Evolutionary conservation across 2,888 invertebrate species (phyloP).

Genomic region (Calephelis perditalis): DNA sequence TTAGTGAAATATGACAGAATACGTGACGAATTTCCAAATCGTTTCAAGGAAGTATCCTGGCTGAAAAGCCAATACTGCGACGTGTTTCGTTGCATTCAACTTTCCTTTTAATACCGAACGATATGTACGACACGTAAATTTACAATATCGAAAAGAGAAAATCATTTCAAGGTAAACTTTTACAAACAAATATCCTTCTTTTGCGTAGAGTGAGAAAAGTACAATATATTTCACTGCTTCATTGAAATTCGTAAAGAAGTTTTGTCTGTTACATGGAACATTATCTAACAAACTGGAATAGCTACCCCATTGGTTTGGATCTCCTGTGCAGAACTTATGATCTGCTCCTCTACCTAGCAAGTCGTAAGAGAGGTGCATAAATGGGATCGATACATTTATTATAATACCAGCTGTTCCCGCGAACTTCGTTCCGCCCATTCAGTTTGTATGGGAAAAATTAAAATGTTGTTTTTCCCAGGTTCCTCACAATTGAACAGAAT

Average conservation of each 20-base stretch:
- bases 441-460: no score
- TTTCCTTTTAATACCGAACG: constrained; percentile 5
- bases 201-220: no score
- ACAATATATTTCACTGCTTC: not conserved
- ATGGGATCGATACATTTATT: no score
- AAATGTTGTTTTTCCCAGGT: no score
- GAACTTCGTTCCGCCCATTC: no score
- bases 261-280: not conserved
- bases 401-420: no score
- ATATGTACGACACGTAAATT: constrained; percentile 3
- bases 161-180: not conserved
- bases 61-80: constrained; percentile 11
- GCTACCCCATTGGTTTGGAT: no score
- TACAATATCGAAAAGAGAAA: not conserved
- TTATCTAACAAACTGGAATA: no score
- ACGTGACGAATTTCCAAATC: constrained; percentile 11
- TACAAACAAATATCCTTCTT: not conserved
- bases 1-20: constrained; percentile 13
- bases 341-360: no score
- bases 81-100: constrained; percentile 8
- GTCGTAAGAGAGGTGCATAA: no score
- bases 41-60: constrained; percentile 5
- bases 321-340: no score
- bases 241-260: not conserved
- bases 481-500: no score